phyloP scores from a whole-genome alignment of 2,113 vertebrate species.

The Gallinago jamesoni region DNA sequence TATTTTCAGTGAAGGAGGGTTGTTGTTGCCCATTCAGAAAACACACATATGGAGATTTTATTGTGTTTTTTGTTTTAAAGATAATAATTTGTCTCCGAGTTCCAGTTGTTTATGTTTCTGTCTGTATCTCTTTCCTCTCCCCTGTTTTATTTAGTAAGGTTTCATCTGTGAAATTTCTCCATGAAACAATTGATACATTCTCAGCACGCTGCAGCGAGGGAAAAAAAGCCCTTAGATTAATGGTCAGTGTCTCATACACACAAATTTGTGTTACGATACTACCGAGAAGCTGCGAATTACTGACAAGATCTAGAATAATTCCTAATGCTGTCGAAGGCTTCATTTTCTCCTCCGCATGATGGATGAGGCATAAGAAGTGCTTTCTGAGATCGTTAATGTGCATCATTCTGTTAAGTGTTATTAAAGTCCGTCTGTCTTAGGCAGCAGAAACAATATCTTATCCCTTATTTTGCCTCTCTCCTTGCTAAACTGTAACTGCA shows the following conservation, averaged over 20 bases:
- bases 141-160: conserved; percentile 73
- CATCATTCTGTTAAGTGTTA: conserved; percentile 83
- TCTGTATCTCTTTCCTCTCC: conserved; percentile 63
- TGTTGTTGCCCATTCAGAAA: conserved; percentile 17
- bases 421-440: conserved; percentile 82
- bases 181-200: conserved; percentile 76
- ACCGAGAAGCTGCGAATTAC: conserved; percentile 79
- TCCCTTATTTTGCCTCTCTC: conserved; percentile 63
- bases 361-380: conserved; percentile 80
- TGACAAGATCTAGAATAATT: conserved; percentile 85
- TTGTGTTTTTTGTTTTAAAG: conserved; percentile 52
- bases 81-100: conserved; percentile 67
- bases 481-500: conserved; percentile 23
- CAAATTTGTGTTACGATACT: conserved; percentile 80
- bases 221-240: conserved; percentile 76
- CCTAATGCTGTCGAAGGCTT: conserved; percentile 82
- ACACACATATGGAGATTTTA: background rate
- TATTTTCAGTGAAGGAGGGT: background rate
- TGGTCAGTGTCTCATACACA: conserved; percentile 78
- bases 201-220: conserved; percentile 49
- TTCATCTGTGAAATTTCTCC: conserved; percentile 71
- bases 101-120: conserved; percentile 68
- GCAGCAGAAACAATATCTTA: conserved; percentile 72
- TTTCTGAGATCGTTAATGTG: conserved; percentile 83
- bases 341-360: conserved; percentile 80